Base-by-base conservation (phyloP, 2,797 vertebrate species). In the Urocyon cinereoargenteus region DNA sequence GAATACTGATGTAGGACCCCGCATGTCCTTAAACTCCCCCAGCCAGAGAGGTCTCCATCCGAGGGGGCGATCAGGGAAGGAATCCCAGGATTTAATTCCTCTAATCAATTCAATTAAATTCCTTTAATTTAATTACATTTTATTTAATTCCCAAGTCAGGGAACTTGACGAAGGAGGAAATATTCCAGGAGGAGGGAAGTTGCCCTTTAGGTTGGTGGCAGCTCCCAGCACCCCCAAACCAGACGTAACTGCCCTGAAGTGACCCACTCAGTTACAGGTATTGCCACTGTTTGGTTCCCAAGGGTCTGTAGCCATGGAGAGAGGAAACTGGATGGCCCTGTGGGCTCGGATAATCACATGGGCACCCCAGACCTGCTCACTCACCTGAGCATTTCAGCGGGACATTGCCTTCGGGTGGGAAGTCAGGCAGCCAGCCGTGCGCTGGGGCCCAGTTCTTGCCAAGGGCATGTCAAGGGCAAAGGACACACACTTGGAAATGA, bases 381-480 rank as follows among this genome's bases (percentile, higher is more conserved):
- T 55, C 11, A 14, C 19, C 77, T 94, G 28, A 7, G 8, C 11
- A 3, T 36, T 34, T 75, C 2, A 40, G 15, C 11, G 34, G 55
- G n/a, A 36, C 24, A 0, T 21, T 59, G 11, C 28, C 89, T 79
- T 28, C 14, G 10, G 70, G 19, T 24, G 62, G 75, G 19, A 36
- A 10, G 8, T 18, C n/a, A 28, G 40, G 36, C 2, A 61, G 1
- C 45, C 2, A 61, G 1, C 45, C 14, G 6, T 0, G 3, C 13
- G 12, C 45, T 72, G 40, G 51, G 21, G 9, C 21, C 57, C 79
- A 14, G 59, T 36, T 31, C 21, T 28, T 61, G 66, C 8, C 45
- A 19, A 79, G 53, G 45, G 18, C 36, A 6, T 19, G 34, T 91
- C 34, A 57, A 49, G 12, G 84, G n/a, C 45, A 24, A 79, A 64